Evolutionary conservation across 1,140 invertebrate species (phyloP).

Genomic region (Hirudo medicinalis): DNA sequence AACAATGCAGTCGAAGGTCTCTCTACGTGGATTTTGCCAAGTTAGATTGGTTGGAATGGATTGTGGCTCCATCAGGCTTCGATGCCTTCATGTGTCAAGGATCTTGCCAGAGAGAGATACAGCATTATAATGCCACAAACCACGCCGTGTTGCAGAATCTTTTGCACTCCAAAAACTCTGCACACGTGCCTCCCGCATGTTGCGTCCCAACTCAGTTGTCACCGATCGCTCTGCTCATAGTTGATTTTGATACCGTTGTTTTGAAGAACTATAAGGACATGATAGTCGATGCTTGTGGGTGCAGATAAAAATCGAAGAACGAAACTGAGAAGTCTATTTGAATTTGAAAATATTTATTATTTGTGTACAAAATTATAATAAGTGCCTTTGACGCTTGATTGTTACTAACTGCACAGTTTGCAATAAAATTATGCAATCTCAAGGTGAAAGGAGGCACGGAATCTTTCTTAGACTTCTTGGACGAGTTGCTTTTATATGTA

Average conservation of each 20-base stretch:
- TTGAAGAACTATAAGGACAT: slow-evolving; percentile 57
- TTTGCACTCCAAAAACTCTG: slow-evolving; percentile 78
- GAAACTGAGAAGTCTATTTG: slow-evolving; percentile 1
- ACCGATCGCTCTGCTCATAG: slow-evolving; percentile 51
- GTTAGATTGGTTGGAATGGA: slow-evolving; percentile 98
- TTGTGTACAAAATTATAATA: no score
- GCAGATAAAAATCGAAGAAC: slow-evolving; percentile 44
- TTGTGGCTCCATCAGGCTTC: slow-evolving; percentile 88
- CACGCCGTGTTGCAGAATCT: slow-evolving; percentile 95
- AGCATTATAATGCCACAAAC: slow-evolving; percentile 88
- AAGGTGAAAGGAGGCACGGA: no score
- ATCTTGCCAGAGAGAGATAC: slow-evolving; percentile 78
- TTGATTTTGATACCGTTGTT: slow-evolving; percentile 52
- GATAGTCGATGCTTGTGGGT: slow-evolving; percentile 54
- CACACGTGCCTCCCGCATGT: slow-evolving; percentile 50
- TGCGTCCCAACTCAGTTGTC: slow-evolving; percentile 54
- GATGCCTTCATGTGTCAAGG: slow-evolving; percentile 89
- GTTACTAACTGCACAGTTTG: no score
- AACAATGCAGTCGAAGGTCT: slow-evolving; percentile 60
- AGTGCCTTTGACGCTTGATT: no score
- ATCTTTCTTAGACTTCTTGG: no score
- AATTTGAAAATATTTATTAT: no score
- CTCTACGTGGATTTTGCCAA: slow-evolving; percentile 88
- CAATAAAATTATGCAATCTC: no score
- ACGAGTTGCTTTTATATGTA: no score